Base-by-base conservation (phyloP, 1,140 invertebrate species). In the Rhagoletis zephyria region DNA sequence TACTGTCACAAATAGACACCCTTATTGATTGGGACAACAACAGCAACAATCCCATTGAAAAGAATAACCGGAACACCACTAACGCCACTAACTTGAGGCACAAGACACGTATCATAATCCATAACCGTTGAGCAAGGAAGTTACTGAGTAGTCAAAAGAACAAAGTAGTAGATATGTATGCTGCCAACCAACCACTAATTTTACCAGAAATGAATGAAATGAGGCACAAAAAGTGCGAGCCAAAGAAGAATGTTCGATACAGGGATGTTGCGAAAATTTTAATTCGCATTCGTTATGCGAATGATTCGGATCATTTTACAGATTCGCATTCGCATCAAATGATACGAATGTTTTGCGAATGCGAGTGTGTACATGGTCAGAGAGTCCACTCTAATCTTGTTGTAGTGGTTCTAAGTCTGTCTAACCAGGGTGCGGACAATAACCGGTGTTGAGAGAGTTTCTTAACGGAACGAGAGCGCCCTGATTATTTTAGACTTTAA, bases 161-260 rank as follows among this genome's bases (percentile, higher is more conserved):
- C 42, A 48, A 74, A 9, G 48, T 30, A 30, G 30, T 30, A 30
- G 30, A 30, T 30, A 30, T 30, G 30, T 81, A 9, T n/a, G 74
- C 10, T 61, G 9, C 56, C 56, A 70, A 30, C 30, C 30, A 30
- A 85, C 89, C 90, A 91, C 91, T 91, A 91, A 91, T 90, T 89
- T 90, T 88, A 92, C 90, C 89, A 88, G 65, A 88, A 67, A 74
- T 56, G 48, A 42, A 81, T 30, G 48, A 81, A 51, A 81, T 81
- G 48, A 56, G 48, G 74, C 74, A 30, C 56, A 19, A 51, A 70
- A 30, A 30, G 30, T 30, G 30, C 30, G 61, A 30, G 51, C 14
- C 85, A 67, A 45, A 59, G 65, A 77, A 51, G 56, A 30, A 51
- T 85, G n/a, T 87, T 61, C 70, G 4, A 89, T 85, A 64, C 77